A percentile compares a stretch with the other conserved stretches of the same genome.
These are phyloP conservation scores for Thymelicus sylvestris DNA, from an alignment of 2,888 invertebrate species.

Conservation along the genomic window DNA sequence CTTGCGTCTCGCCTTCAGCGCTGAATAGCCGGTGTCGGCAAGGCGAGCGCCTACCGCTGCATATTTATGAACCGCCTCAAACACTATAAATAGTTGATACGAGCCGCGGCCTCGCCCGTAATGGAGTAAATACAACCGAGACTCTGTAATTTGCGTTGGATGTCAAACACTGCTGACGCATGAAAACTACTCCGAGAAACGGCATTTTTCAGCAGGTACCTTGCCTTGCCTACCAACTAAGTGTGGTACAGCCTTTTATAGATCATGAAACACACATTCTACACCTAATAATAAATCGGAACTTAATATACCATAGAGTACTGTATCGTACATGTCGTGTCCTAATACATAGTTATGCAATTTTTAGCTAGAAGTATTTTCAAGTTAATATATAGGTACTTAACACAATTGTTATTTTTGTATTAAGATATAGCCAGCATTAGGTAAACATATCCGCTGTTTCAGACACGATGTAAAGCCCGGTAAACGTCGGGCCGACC, in stretches of 20 bases:
- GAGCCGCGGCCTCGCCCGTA: slow-evolving; percentile 72
- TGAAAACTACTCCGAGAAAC: slow-evolving; percentile 26
- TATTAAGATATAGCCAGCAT: not conserved
- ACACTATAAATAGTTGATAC: slow-evolving; percentile 85
- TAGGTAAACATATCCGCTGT: slow-evolving; percentile 29
- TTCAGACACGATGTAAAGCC: slow-evolving; percentile 54
- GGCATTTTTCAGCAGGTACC: slow-evolving; percentile 24
- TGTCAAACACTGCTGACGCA: slow-evolving; percentile 47
- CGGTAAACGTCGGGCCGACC: slow-evolving; percentile 55
- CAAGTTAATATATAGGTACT: not conserved
- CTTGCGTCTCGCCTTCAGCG: slow-evolving; percentile 51
- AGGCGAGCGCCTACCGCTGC: slow-evolving; percentile 84
- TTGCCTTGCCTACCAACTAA: not conserved
- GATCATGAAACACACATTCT: too few species aligned
- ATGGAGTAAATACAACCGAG: slow-evolving; percentile 81
- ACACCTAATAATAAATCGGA: too few species aligned
- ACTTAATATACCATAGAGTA: too few species aligned
- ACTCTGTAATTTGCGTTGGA: slow-evolving; percentile 62
- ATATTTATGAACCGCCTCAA: slow-evolving; percentile 85
- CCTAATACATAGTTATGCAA: too few species aligned
- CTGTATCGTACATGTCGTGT: too few species aligned
- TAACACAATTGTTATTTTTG: not conserved
- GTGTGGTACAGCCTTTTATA: too few species aligned
- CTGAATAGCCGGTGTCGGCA: slow-evolving; percentile 84
- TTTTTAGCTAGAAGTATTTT: not conserved